Conservation (phyloP, 1,140 invertebrate species). For the Temnothorax nylanderi region DNA sequence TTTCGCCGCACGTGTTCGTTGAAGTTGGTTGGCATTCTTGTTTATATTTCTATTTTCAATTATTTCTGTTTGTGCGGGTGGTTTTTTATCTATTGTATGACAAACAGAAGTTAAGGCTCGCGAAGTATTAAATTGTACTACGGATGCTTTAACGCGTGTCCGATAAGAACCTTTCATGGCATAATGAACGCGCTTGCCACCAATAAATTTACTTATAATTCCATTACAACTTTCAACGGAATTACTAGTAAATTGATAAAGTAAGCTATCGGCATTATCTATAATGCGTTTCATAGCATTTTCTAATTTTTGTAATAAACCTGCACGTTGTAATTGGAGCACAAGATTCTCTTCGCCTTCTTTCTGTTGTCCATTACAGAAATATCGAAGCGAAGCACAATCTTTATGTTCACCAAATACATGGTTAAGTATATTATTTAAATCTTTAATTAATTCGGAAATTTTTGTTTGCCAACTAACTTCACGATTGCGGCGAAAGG, state of each 20-base stretch:
- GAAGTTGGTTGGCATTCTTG: neutral
- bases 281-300: neutral
- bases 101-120: no score
- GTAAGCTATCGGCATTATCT: no score
- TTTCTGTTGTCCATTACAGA: neutral
- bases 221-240: slow-evolving; percentile 9
- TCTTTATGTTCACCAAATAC: neutral
- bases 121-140: no score
- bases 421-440: neutral
- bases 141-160: no score
- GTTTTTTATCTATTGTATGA: neutral
- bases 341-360: neutral
- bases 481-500: neutral
- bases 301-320: neutral
- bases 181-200: neutral
- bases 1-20: neutral
- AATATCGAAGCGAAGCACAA: no score
- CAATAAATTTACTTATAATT: slow-evolving; percentile 12
- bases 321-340: neutral
- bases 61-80: neutral
- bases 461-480: neutral
- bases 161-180: neutral
- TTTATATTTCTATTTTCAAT: neutral
- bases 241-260: slow-evolving; percentile 10
- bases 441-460: slow-evolving; percentile 7